phyloP scores from a whole-genome alignment of 2,113 vertebrate genomes.

The Trichechus manatus region DNA sequence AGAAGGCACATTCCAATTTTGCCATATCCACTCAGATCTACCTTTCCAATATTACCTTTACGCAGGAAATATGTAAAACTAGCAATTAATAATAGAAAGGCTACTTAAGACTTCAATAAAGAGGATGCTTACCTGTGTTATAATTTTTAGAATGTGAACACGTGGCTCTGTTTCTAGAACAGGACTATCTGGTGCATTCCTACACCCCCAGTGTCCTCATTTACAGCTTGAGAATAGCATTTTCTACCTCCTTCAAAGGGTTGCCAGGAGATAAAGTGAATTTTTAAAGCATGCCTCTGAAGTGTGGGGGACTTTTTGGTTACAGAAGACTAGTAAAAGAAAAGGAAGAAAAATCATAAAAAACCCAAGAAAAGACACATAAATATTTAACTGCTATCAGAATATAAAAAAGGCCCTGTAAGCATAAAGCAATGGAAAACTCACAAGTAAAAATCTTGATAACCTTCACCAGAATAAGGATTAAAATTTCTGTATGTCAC shows the following conservation, averaged over 20 bases:
- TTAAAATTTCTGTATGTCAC: not conserved
- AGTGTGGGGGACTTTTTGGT: not conserved
- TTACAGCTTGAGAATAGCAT: not conserved
- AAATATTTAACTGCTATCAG: slow-evolving; percentile 46
- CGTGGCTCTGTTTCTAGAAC: not conserved
- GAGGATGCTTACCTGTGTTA: not conserved
- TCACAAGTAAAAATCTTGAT: not conserved
- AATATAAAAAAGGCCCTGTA: not conserved
- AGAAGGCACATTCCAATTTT: not conserved
- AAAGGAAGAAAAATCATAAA: slow-evolving; percentile 8
- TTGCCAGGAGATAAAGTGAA: slow-evolving; percentile 30
- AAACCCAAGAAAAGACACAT: slow-evolving; percentile 15
- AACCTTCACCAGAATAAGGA: not conserved
- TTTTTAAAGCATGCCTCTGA: slow-evolving; percentile 64
- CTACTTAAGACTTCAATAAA: not conserved
- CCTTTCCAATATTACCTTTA: slow-evolving; percentile 14
- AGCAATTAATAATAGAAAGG: not conserved
- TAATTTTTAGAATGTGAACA: not conserved
- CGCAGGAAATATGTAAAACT: not conserved
- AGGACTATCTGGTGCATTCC: not conserved
- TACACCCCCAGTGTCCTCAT: not conserved
- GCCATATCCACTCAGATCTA: not conserved
- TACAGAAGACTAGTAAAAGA: not conserved
- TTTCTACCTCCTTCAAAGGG: not conserved
- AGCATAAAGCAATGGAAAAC: slow-evolving; percentile 19